Evolutionary conservation across 1,140 invertebrate genomes (phyloP), one percentile per base, ranked within the genome.

Genomic region (Thalassaphorura encarpata): DNA sequence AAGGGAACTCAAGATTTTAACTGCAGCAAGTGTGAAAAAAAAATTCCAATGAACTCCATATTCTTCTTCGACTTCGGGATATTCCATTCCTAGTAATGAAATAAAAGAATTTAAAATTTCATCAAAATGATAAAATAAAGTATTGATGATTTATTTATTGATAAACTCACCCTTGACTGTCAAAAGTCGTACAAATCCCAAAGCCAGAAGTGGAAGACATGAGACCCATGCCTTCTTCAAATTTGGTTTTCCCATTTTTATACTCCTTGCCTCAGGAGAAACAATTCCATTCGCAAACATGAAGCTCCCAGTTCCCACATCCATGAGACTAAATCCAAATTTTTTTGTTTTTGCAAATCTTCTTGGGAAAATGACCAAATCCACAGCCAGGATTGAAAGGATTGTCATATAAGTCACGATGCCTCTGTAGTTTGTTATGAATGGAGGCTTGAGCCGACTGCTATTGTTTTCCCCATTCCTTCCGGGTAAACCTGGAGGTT

Each of bases 1-100:
- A 29, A 80, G 57, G 26, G 77, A 78, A 23, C 79, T 79, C 21
- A 87, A 66, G 1, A 92, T 68, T 77, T 89, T 92, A 4, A 89
- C 83, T 41, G 84, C 72, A 24, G 86, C 88, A 33, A 97, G 70
- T 1, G 90, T 96, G 54, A 95, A 82, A 68, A 97, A 97, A 69
- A 97, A 97, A 71, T 98, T 98, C 89, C 93, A 95, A 73, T 97
- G 92, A 4, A 85, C 76, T 2, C 94, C 95, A 76, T 97, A 98
- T 69, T 97, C 95, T 5, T 82, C 79, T 0, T 88, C 77, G 71
- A 92, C 85, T 67, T 86, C 82, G 52, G 90, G 84, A 71, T 97
- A 97, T 53, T 86, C 78, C 2, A 83, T 69, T 54, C 75, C 66
- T 67, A 80, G n/a, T n/a, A n/a, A n/a, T n/a, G n/a, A n/a, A n/a